phyloP scores from a whole-genome alignment of 2,113 vertebrate species.

The Spizaetus ornatus region DNA sequence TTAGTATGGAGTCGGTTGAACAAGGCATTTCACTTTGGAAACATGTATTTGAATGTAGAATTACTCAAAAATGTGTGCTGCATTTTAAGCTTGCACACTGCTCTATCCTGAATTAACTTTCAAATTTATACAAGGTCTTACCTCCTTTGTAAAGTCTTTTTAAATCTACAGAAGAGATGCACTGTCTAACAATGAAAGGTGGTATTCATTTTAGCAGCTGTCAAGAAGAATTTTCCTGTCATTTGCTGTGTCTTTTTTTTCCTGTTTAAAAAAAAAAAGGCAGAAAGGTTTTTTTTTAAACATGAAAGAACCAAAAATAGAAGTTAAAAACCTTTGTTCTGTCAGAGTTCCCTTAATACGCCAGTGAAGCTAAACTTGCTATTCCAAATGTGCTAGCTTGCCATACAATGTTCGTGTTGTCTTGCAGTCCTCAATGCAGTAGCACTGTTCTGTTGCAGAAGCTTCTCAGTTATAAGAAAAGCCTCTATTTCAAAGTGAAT shows the following conservation, averaged over 20 bases:
- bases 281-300: not conserved
- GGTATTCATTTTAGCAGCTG: not conserved
- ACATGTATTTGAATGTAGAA: not conserved
- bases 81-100: not conserved
- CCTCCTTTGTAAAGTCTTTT: not conserved
- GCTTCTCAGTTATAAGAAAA: not conserved
- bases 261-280: not conserved
- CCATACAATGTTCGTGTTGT: not conserved
- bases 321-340: not conserved
- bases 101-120: not conserved
- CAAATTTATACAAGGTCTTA: not conserved
- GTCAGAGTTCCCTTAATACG: not conserved
- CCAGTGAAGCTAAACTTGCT: not conserved
- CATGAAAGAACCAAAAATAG: not conserved
- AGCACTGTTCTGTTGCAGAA: slow-evolving; percentile 1
- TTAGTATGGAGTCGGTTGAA: not conserved
- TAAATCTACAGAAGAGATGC: not conserved
- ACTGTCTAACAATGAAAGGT: not conserved
- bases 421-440: not conserved
- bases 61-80: not conserved
- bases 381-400: not conserved
- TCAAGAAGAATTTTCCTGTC: not conserved
- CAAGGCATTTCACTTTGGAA: not conserved
- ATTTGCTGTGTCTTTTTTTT: not conserved
- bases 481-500: not conserved